Evolutionary conservation across 1,140 invertebrate genomes (phyloP), one percentile per base, ranked within the genome.

Genomic region (Camponotus pennsylvanicus): DNA sequence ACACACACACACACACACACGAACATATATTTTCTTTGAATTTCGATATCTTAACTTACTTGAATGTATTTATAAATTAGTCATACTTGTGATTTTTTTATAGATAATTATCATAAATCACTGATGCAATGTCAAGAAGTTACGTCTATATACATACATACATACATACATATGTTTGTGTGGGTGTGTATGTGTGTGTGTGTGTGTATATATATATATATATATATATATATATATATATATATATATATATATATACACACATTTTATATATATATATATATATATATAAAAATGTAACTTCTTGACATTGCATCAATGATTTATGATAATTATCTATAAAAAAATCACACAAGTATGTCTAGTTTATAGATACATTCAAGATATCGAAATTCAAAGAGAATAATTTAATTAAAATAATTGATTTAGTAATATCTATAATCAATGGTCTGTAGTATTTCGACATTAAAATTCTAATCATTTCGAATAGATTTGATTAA

Each of bases 91-190:
- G 27, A 67, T 15, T 52, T 52, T 52, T 32, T 57, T 21, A 1
- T 7, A 32, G 59, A 18, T 52, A 8, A 80, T 66, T 67, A 15
- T 9, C n/a, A 70, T 73, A 70, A 86, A 61, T 57, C 27, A 67
- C n/a, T 4, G 77, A 84, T 34, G 42, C 67, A 52, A 57, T 64
- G 45, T 61, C 85, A 66, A 73, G 45, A 76, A 70, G 21, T 71
- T 52, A 70, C 37, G 8, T 73, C 7, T 66, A 59, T n/a, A 40
- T 37, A 37, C 18, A 18, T 73, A n/a, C 45, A 27, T 27, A 27
- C 27, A 27, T 27, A 27, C 27, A 1, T 27, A 27, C 27, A 27
- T 27, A 27, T 0, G 0, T 27, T 0, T 21, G 21, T 21, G 21
- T 21, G 21, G 0, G 21, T 21, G 21, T 21, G 21, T 21, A 0